Base-by-base conservation (phyloP, 2,113 vertebrate species). In the Datnioides undecimradiatus region DNA sequence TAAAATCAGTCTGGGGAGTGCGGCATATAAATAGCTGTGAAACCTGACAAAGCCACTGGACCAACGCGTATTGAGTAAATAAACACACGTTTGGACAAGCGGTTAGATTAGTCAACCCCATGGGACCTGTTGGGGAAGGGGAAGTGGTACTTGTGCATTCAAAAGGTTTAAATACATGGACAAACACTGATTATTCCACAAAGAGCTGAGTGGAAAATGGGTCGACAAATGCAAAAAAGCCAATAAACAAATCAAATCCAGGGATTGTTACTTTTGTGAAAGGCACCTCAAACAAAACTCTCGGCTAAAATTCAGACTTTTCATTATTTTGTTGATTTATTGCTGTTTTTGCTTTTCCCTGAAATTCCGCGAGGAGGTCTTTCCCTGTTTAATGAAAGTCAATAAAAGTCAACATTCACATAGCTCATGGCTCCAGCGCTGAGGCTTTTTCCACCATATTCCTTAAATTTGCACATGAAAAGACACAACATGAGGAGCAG, bases 1-100 rank as follows among this genome's bases (percentile, higher is more conserved):
- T 5, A 16, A 67, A 70, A 68, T 38, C 17, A 9, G 49, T 68
- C 68, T 38, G 65, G 79, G 60, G 62, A 76, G 5, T 34, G 16
- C 62, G 64, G 46, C 25, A 36, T 70, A 31, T 78, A 73, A 82
- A 77, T 60, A 51, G 64, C 69, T 36, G 48, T 48, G 55, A 36
- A 68, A 31, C 51, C 68, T 60, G 48, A 25, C 59, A 6, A 33
- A 75, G 40, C 71, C 65, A 12, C 16, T 21, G 58, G 33, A 31
- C 65, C 17, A 5, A 7, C 0, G 48, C 21, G 52, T 54, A 29
- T 27, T 54, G 70, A 45, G 69, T 38, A 79, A 79, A 73, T 41
- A 58, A 73, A 73, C 52, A 55, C 23, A 58, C 13, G 4, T 49
- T 76, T 64, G 59, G 68, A 83, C 68, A 55, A 68, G 66, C 79